Conservation (phyloP, 2,797 vertebrate species). For the Tangara arthus region DNA sequence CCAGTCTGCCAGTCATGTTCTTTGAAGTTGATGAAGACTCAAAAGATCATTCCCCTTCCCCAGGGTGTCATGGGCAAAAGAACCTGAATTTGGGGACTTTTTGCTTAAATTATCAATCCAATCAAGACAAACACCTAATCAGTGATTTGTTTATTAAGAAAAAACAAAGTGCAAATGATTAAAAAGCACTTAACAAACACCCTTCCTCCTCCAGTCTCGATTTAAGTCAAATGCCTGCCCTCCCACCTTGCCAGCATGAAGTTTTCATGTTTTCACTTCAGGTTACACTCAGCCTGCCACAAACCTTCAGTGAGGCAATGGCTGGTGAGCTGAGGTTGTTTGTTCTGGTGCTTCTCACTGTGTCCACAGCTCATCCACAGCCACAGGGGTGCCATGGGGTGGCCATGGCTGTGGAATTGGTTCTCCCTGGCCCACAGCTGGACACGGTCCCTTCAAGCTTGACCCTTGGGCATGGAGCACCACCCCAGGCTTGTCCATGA, state of each 20-base stretch:
- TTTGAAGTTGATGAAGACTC: background rate
- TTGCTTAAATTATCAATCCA: background rate
- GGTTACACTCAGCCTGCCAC: background rate
- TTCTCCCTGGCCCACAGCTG: background rate
- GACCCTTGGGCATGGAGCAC: rapidly evolving
- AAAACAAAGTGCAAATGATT: background rate
- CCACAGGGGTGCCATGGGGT: rapidly evolving
- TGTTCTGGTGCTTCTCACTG: background rate
- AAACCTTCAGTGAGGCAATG: background rate
- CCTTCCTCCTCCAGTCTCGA: background rate
- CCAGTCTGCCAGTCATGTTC: background rate
- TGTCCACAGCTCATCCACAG: background rate
- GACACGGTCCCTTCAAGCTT: background rate
- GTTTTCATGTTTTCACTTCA: background rate
- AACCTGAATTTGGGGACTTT: background rate
- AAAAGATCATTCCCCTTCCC: background rate
- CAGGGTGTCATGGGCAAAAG: background rate
- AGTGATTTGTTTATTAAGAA: background rate
- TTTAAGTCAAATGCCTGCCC: background rate
- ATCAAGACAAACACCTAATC: background rate
- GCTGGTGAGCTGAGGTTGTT: background rate
- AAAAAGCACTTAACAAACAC: background rate
- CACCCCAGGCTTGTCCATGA: background rate
- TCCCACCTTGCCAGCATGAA: background rate
- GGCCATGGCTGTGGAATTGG: background rate